phyloP scores from a whole-genome alignment of 2,113 vertebrate genomes.

The Stercorarius parasiticus region DNA sequence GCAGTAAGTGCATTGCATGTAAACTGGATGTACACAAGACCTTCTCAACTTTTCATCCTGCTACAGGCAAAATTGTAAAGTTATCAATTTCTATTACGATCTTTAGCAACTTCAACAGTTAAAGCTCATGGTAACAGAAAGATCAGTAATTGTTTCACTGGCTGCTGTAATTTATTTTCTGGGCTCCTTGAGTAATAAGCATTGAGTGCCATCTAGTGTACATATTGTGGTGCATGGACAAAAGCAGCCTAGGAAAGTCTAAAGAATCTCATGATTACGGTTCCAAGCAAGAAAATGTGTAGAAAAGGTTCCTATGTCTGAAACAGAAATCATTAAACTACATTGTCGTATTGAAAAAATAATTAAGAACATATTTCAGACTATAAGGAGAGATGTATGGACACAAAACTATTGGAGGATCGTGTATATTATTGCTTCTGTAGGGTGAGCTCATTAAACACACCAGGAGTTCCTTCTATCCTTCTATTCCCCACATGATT shows the following conservation, averaged over 20 bases:
- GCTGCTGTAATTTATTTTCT: not conserved
- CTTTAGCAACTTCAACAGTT: not conserved
- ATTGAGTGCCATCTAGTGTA: constrained; percentile 32
- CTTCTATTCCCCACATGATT: not conserved
- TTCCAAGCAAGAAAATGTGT: not conserved
- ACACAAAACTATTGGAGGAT: not conserved
- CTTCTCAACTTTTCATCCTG: not conserved
- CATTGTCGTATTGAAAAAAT: not conserved
- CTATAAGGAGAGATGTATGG: not conserved
- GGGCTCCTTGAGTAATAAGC: not conserved
- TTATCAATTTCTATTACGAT: not conserved
- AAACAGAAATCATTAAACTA: not conserved
- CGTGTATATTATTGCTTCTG: not conserved
- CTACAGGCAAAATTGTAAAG: not conserved
- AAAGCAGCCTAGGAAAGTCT: not conserved
- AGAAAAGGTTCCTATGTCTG: not conserved
- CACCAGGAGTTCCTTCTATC: not conserved
- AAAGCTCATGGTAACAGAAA: not conserved
- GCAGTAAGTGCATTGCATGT: not conserved
- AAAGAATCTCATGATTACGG: not conserved
- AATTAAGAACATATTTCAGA: not conserved
- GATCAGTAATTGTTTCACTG: not conserved
- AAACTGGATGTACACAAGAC: not conserved
- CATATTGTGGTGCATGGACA: fast-evolving
- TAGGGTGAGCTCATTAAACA: not conserved